Base-by-base conservation (phyloP, 2,113 vertebrate genomes). In the Verasper variegatus region DNA sequence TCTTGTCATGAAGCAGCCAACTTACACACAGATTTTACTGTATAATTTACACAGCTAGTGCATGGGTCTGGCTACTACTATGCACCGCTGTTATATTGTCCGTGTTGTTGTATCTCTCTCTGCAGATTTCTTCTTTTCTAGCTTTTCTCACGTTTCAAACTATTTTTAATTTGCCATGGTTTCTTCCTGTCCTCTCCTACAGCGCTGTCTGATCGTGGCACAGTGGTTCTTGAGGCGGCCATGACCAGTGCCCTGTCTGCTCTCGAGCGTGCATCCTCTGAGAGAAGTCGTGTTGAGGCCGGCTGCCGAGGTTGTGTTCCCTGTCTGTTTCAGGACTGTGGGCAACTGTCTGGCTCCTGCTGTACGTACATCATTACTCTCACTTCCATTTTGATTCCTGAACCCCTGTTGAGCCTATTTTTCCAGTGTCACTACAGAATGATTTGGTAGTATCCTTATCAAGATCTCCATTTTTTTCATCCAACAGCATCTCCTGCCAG, bases 161-260 rank as follows among this genome's bases (percentile, higher is more conserved):
- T 5, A 4, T 49, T 17, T 18, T 8, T 51, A 18, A 15, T 5
- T 47, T 23, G 66, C 5, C 21, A 18, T 51, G 0, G 40, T 54
- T 27, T 59, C 7, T 45, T 59, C 2, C 20, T 59, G 21, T 15
- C 35, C 3, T 78, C 35, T 70, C 26, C 18, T 73, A 74, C 87
- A 97, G 96, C 94, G 0, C 88, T 97, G 61, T 96, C 96, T 0
- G 96, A 94, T 74, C 93, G 94, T 0, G 96, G 96, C 17, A 97
- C 96, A 0, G 90, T 96, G 77, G 95, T 97, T 78, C 89, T 97
- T 62, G 96, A 97, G 88, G 95, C 95, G 0, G 95, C 96, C 0
- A 90, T 96, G 93, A 92, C 94, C 24, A 95, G 93, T 0, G 96
- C 96, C 0, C 82, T 96, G 68, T 94, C 94, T 42, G 90, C 95